Conservation (phyloP, 2,797 vertebrate species). For the Coregonus suidteri region DNA sequence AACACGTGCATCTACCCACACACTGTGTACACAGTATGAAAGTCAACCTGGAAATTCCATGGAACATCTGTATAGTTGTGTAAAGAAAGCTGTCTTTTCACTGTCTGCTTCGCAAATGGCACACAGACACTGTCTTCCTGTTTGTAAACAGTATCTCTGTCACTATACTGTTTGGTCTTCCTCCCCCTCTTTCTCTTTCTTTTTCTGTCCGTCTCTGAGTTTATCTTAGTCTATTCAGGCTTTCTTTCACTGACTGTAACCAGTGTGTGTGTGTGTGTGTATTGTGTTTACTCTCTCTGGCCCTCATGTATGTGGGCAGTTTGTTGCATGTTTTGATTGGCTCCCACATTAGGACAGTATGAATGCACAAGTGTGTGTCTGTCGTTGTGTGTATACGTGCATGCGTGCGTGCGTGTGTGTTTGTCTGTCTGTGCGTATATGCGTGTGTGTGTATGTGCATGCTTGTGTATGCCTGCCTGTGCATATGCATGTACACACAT, state of each 20-base stretch:
- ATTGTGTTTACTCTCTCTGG: slow-evolving; percentile 32
- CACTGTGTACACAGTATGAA: slow-evolving; percentile 13
- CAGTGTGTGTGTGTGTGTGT: slow-evolving; percentile 21
- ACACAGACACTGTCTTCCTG: slow-evolving; percentile 39
- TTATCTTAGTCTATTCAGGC: slow-evolving; percentile 45
- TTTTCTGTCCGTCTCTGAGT: slow-evolving; percentile 17
- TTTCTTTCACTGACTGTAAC: slow-evolving; percentile 39
- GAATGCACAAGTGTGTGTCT: slow-evolving; percentile 34
- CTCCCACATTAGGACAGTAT: slow-evolving; percentile 31
- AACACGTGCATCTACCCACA: slow-evolving; percentile 20
- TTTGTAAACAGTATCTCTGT: slow-evolving; percentile 57
- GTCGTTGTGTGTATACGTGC: no score
- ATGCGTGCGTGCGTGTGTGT: no score
- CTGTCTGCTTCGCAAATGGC: not conserved
- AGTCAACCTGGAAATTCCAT: slow-evolving; percentile 13
- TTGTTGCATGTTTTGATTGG: slow-evolving; percentile 53
- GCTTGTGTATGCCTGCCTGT: slow-evolving; percentile 17
- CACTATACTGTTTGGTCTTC: slow-evolving; percentile 32
- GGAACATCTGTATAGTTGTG: slow-evolving; percentile 29
- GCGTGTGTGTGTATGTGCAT: slow-evolving; percentile 9
- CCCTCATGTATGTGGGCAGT: slow-evolving; percentile 35
- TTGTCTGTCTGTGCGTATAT: not conserved
- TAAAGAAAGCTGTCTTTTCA: slow-evolving; percentile 17
- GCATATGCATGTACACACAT: not conserved
- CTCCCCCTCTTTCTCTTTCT: slow-evolving; percentile 14